A percentile compares a stretch with the other conserved stretches of the same genome.
These are phyloP conservation scores for pig (Sus scrofa) DNA, from an alignment of 2,113 vertebrate genomes.

Conservation along the genomic window T2T-Sscrofa CM000812.6:174214001-174214500, in stretches of 20 bases:
- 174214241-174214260: background rate
- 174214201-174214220: background rate
- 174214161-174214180: background rate
- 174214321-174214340: background rate
- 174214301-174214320: background rate
- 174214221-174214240: background rate
- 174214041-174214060: background rate
- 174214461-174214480: background rate
- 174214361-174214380: slow-evolving; percentile 5
- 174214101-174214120: background rate
- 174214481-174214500: slow-evolving; percentile 1
- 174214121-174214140: background rate
- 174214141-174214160: background rate
- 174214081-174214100: too few species aligned
- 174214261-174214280: background rate
- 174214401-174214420: background rate
- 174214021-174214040: background rate
- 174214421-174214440: background rate
- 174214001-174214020: background rate
- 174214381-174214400: background rate
- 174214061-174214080: background rate
- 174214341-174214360: background rate
- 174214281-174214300: background rate
- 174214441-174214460: background rate
- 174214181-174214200: background rate